Evolutionary conservation across 1,140 invertebrate species (phyloP), one percentile per base, ranked within the genome.

Genomic region (Drosophila dunni): DNA sequence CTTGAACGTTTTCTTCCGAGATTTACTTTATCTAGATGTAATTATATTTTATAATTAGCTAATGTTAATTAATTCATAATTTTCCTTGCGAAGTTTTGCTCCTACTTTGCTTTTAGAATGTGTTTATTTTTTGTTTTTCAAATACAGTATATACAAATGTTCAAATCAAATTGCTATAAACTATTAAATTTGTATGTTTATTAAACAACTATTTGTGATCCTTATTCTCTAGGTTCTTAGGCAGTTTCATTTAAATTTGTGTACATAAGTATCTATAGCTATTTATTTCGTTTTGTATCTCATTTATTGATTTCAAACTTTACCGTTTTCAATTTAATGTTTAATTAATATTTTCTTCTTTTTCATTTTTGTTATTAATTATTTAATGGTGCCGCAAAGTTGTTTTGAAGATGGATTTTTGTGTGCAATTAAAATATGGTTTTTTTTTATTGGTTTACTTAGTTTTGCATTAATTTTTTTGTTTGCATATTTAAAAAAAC

Each of bases 181-280:
- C 60, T 72, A 54, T 45, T 44, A 29, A 29, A 1, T 29, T 29
- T 29, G 24, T 33, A 46, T 53, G 15, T 15, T 62, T 51, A 11
- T 67, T 84, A 54, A 66, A 62, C 64, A 76, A 83, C 77, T 84
- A 79, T 88, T 74, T 89, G 57, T 90, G 77, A 78, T 67, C 70
- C 80, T 89, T 88, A 88, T 17, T 44, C 4, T 24, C 84, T 88
- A 88, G 61, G 63, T 89, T 89, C 71, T 75, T 89, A 89, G 84
- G 84, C 84, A 89, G 84, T 89, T 89, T 89, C 84, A 85, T 90
- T 89, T 62, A 84, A 90, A 83, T 81, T 90, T 82, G 76, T 90
- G 79, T 75, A 50, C 50, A 63, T 63, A 63, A 51, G 36, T 77
- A 53, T 68, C 42, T 78, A 74, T 24, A 51, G 66, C 57, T 81